Conservation (phyloP, 2,888 invertebrate species). For the Tipula vernalis region DNA sequence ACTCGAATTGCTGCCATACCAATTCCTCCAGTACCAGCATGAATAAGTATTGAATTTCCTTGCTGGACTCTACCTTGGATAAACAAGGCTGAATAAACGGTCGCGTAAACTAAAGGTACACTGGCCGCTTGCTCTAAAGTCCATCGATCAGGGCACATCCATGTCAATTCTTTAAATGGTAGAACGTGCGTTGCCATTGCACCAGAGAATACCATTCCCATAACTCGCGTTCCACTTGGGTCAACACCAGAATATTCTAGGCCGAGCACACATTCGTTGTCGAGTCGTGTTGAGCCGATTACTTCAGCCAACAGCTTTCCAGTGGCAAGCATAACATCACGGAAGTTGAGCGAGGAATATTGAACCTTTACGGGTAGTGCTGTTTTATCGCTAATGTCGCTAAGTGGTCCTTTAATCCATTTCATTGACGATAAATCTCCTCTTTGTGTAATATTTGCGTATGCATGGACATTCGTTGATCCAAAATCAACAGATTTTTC, state of each 20-base stretch:
- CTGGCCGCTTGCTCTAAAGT: slow-evolving; percentile 61
- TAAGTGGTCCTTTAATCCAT: slow-evolving; percentile 58
- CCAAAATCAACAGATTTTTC: slow-evolving; percentile 35
- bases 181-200: slow-evolving; percentile 44
- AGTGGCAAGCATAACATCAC: slow-evolving; percentile 84
- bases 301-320: slow-evolving; percentile 79
- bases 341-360: slow-evolving; percentile 34
- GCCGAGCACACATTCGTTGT: slow-evolving; percentile 54
- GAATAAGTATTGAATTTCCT: slow-evolving; percentile 38
- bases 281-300: slow-evolving; percentile 50
- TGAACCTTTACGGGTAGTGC: slow-evolving; percentile 41
- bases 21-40: slow-evolving; percentile 56
- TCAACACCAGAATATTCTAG: slow-evolving; percentile 53
- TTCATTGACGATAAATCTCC: slow-evolving; percentile 50
- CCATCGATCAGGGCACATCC: slow-evolving; percentile 62
- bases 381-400: slow-evolving; percentile 55
- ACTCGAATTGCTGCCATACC: slow-evolving; percentile 68
- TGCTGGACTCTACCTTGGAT: slow-evolving; percentile 26
- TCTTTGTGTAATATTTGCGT: slow-evolving; percentile 58
- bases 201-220: slow-evolving; percentile 45
- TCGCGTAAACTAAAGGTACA: slow-evolving; percentile 64
- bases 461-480: slow-evolving; percentile 49
- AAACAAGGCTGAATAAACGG: slow-evolving; percentile 44
- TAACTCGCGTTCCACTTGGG: slow-evolving; percentile 45
- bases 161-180: slow-evolving; percentile 34